Evolutionary conservation across 2,888 invertebrate species (phyloP), one percentile per base, ranked within the genome.

Genomic region (Bruchidius siliquastri): DNA sequence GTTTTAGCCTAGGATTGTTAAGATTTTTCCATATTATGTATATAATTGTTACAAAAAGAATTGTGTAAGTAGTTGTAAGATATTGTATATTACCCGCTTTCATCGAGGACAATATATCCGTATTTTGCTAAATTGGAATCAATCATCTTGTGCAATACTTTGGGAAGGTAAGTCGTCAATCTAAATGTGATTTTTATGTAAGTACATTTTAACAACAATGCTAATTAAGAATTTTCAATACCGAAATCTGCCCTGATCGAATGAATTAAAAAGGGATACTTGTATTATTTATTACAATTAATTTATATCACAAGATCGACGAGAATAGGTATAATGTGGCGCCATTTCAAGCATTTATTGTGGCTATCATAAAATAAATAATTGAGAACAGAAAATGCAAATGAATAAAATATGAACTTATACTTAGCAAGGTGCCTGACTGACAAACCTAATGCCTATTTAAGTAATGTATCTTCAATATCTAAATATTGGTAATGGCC

Each of bases 51-150:
- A 68, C 20, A 21, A 68, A 68, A 21, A 68, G 21, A 68, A 20
- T 18, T 68, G 68, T 21, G 68, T 68, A 68, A 21, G 21, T 68
- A 68, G 21, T 10, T 68, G 68, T 68, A 68, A 68, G 21, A 68
- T 68, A 68, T 21, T 68, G 68, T 68, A 68, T 68, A 68, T 68
- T 68, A 68, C 68, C 22, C 22, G 68, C 68, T 68, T 68, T 68
- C 68, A 49, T 49, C 49, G 49, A 49, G 49, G 49, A 49, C 49
- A 49, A 49, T 49, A 49, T 49, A 49, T 49, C 13, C 49, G 49
- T 49, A 49, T 49, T 49, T 49, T 49, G 49, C 49, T 49, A 49
- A 49, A 13, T 49, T 49, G 18, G 18, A 49, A 49, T 49, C 49
- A 49, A 49, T 49, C 49, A 49, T 13, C 49, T 49, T 49, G 49